Percentiles rank a stretch among this genome's conserved stretches.
These are phyloP conservation scores for Sorex maritimensis DNA, from an alignment of 2,797 vertebrate genomes.

Conservation along the genomic window DNA sequence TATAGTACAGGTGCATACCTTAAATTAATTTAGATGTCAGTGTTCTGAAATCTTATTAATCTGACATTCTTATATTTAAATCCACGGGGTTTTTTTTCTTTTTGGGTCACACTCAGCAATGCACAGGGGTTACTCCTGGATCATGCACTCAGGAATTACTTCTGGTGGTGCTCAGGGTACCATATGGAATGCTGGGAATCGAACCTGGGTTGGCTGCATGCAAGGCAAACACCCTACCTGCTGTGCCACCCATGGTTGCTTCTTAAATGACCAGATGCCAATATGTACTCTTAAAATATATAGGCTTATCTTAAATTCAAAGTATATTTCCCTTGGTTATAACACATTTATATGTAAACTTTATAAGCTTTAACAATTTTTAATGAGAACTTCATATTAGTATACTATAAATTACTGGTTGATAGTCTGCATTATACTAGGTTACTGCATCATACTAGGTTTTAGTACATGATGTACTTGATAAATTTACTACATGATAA, in stretches of 20 bases:
- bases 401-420: constrained; percentile 42
- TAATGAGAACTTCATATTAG: constrained; percentile 41
- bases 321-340: constrained; percentile 27
- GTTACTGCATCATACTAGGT: constrained; percentile 42
- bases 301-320: constrained; percentile 16
- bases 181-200: too few species aligned
- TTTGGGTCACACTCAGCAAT: too few species aligned
- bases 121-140: too few species aligned
- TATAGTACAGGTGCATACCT: background rate
- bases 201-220: too few species aligned
- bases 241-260: background rate
- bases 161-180: too few species aligned
- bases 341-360: constrained; percentile 19
- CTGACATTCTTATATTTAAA: constrained; percentile 2
- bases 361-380: background rate
- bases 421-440: constrained; percentile 23
- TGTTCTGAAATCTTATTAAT: constrained; percentile 3
- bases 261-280: background rate
- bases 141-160: too few species aligned
- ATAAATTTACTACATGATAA: too few species aligned
- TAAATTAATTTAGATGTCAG: constrained; percentile 18
- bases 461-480: background rate
- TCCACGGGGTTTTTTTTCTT: background rate
- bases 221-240: too few species aligned
- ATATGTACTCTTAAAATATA: constrained; percentile 10